Base-by-base conservation (phyloP, 2,113 vertebrate genomes). In the Mustela nigripes region DNA sequence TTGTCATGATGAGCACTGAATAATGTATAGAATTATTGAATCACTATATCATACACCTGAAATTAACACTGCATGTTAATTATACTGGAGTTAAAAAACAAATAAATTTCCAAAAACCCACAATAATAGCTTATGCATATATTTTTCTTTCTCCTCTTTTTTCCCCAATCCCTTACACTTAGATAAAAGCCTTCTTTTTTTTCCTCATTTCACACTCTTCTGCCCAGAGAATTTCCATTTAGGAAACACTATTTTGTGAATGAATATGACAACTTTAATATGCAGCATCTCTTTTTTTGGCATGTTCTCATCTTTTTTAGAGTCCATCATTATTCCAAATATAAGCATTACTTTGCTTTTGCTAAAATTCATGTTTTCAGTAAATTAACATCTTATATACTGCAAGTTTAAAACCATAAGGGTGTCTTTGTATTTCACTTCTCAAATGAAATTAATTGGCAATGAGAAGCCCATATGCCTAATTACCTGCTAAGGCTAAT, bases 401-500 rank as follows among this genome's bases (percentile, higher is more conserved):
- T 26, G 8, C 18, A 84, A 69, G 31, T 79, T 56, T 81, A 24
- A 85, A 89, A 84, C 79, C 33, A 36, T 63, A 65, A 71, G 24
- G 79, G 15, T 85, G 19, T 82, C 42, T 95, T 89, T 93, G 42
- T 50, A 82, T 50, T 71, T 19, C 26, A 90, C 56, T 76, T 91
- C 50, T 89, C 62, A 39, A 86, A 33, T 39, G 67, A 97, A 88
- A 89, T 94, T 94, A 96, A 95, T 84, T 95, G 74, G 48, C 62
- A 92, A 19, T 91, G 39, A 83, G 82, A 7, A 96, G 73, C 31
- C 2, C 18, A 78, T 94, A 85, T 60, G 65, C 89, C 42, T 86
- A 80, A 94, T 78, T 97, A 97, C 62, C 33, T 86, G 26, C 95
- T 95, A 94, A 97, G 33, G 12, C 10, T 95, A 86, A 92, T 94